Percentiles rank a stretch among this genome's conserved stretches.
phyloP scores from a whole-genome alignment of 2,113 vertebrate species.

The Balaeniceps rex region DNA sequence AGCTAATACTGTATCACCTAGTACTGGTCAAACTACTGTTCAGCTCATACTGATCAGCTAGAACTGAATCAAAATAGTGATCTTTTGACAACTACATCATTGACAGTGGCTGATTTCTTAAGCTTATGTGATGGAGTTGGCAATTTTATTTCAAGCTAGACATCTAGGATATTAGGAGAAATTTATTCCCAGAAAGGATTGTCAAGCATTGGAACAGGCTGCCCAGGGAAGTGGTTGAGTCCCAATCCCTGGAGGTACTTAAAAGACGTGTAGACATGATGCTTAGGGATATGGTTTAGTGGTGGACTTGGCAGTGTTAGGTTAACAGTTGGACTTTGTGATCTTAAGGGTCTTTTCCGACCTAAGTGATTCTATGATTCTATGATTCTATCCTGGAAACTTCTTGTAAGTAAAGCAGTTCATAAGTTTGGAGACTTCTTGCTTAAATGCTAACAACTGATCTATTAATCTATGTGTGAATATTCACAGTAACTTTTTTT shows the following conservation, averaged over 20 bases:
- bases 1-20: not conserved
- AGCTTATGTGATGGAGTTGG: not conserved
- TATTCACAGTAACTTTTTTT: not conserved
- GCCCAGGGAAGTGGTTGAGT: not conserved
- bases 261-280: fast-evolving
- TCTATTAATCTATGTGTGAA: not conserved
- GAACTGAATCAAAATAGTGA: not conserved
- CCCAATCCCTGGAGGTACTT: not conserved
- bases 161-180: not conserved
- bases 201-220: not conserved
- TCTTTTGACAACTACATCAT: not conserved
- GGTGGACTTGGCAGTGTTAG: not conserved
- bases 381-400: not conserved
- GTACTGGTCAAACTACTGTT: not conserved
- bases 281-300: not conserved
- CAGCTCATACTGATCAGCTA: not conserved
- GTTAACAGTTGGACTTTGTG: not conserved
- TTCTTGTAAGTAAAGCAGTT: not conserved
- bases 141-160: not conserved
- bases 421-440: not conserved
- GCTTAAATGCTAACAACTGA: not conserved
- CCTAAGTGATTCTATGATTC: not conserved
- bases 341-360: not conserved
- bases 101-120: not conserved
- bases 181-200: fast-evolving